Evolutionary conservation across 2,113 vertebrate species (phyloP).

Genomic region (Albula goreensis): DNA sequence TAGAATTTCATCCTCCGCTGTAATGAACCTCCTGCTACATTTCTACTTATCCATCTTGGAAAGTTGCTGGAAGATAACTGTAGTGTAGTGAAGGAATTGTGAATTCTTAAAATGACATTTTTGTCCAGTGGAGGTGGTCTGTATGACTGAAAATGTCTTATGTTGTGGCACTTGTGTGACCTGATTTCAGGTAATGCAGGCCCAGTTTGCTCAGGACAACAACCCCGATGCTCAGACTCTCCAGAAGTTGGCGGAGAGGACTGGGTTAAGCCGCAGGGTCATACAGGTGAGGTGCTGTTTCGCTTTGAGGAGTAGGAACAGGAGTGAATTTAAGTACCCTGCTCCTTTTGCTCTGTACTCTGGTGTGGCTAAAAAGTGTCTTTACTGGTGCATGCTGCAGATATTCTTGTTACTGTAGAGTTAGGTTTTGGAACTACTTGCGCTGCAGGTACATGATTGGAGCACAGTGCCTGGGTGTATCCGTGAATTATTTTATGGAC

Average conservation of each 20-base stretch:
- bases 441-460: not conserved
- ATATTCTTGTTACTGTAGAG: not conserved
- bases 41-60: not conserved
- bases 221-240: constrained; percentile 97
- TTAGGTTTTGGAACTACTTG: not conserved
- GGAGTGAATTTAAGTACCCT: not conserved
- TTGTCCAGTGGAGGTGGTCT: not conserved
- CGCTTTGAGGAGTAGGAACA: not conserved
- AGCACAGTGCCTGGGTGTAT: not conserved
- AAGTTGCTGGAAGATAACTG: not conserved
- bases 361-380: not conserved
- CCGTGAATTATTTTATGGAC: not conserved
- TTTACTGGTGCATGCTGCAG: not conserved
- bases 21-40: not conserved
- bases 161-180: not conserved
- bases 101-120: no score
- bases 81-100: not conserved
- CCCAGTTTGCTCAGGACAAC: constrained; percentile 98
- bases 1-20: not conserved
- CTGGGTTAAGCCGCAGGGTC: constrained; percentile 93
- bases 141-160: not conserved
- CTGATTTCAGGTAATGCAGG: constrained; percentile 92
- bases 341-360: not conserved
- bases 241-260: constrained; percentile 95
- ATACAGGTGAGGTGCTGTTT: constrained; percentile 82